Evolutionary conservation across 2,797 vertebrate genomes (phyloP).

Genomic region (Varecia variegata): DNA sequence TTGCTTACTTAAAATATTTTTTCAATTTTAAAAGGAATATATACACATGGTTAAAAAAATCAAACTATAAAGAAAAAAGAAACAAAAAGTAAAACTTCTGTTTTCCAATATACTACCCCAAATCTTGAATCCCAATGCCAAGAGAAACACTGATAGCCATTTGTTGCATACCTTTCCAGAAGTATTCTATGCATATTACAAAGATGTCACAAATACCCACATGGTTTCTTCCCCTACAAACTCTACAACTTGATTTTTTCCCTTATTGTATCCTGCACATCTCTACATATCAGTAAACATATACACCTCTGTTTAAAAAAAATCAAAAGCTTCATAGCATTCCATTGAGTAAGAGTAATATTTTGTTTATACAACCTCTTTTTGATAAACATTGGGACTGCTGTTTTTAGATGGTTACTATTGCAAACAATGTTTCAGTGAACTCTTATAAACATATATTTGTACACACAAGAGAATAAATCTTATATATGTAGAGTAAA

Average conservation of each 20-base stretch:
- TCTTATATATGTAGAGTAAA: neutral
- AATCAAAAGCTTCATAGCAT: neutral
- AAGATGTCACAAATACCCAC: neutral
- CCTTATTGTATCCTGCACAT: neutral
- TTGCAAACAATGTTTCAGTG: neutral
- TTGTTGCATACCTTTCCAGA: neutral
- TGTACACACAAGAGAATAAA: neutral
- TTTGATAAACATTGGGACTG: neutral
- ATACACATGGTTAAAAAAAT: neutral
- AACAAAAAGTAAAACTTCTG: neutral
- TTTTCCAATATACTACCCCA: neutral
- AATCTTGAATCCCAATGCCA: neutral
- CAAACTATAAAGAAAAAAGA: neutral
- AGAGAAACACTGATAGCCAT: neutral
- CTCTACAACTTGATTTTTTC: neutral
- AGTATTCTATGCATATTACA: neutral
- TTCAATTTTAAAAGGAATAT: neutral
- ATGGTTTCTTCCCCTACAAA: neutral
- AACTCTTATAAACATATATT: neutral
- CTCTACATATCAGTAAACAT: neutral
- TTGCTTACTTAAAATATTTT: slow-evolving; percentile 8
- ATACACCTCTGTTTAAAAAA: neutral
- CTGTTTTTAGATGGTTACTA: slow-evolving; percentile 10
- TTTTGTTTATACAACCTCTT: neutral
- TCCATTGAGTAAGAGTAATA: neutral